Percentiles rank a stretch among this genome's conserved stretches.
These are phyloP conservation scores for Drosophila sproati DNA, from an alignment of 1,140 invertebrate genomes.

Conservation along the genomic window DNA sequence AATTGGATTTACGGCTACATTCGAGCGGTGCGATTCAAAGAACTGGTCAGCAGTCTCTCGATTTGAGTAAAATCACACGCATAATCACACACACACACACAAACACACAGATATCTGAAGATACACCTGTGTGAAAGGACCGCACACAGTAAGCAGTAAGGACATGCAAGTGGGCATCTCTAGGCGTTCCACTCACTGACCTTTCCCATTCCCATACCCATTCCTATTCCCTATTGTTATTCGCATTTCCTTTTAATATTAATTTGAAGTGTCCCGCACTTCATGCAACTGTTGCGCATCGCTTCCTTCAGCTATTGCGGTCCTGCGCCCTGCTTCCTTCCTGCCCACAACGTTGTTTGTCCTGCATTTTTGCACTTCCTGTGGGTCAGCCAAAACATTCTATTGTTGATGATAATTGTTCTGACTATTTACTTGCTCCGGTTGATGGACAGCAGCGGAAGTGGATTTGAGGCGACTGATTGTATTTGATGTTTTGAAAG, in stretches of 20 bases:
- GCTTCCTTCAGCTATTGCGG: slow-evolving; percentile 30
- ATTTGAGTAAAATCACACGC: slow-evolving; percentile 58
- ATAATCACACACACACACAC: slow-evolving; percentile 27
- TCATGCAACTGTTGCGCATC: slow-evolving; percentile 79
- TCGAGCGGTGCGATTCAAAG: slow-evolving; percentile 62
- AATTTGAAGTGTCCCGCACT: slow-evolving; percentile 75
- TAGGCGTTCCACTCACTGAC: slow-evolving; percentile 65
- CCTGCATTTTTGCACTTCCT: slow-evolving; percentile 55
- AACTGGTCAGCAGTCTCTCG: slow-evolving; percentile 45
- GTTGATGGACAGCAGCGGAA: slow-evolving; percentile 33
- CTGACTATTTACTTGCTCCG: slow-evolving; percentile 42
- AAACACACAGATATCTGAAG: slow-evolving; percentile 5
- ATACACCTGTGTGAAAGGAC: slow-evolving; percentile 73
- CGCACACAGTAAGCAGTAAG: slow-evolving; percentile 55
- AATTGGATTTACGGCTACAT: slow-evolving; percentile 70
- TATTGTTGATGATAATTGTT: slow-evolving; percentile 73
- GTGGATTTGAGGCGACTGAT: slow-evolving; percentile 12
- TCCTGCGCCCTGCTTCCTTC: slow-evolving; percentile 34
- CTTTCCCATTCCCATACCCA: slow-evolving; percentile 43
- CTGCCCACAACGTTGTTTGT: slow-evolving; percentile 35
- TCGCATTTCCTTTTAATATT: slow-evolving; percentile 67
- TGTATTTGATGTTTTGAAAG: neutral
- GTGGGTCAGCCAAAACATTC: slow-evolving; percentile 74
- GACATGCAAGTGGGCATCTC: slow-evolving; percentile 30
- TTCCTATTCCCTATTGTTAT: slow-evolving; percentile 49